Conservation (phyloP, 2,113 vertebrate genomes). For the Aviceda subcristata region DNA sequence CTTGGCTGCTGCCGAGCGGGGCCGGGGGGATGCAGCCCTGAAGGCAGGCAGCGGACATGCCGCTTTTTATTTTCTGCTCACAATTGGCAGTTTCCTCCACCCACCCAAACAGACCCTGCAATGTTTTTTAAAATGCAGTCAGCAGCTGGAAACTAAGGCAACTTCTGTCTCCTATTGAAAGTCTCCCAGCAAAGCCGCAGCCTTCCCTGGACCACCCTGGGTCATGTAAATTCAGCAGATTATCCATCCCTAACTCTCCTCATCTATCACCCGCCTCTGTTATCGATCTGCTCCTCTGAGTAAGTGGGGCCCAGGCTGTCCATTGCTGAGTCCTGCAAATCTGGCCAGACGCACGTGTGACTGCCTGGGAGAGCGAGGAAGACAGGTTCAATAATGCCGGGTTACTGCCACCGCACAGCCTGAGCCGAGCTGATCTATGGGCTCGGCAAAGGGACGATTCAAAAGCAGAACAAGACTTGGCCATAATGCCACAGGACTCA, state of each 20-base stretch:
- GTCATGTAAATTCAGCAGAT: conserved; percentile 75
- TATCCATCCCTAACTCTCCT: conserved; percentile 74
- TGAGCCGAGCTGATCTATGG: background rate
- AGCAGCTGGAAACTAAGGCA: conserved; percentile 69
- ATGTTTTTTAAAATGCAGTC: conserved; percentile 66
- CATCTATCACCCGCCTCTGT: conserved; percentile 84
- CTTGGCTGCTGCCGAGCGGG: background rate
- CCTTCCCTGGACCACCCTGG: conserved; percentile 60
- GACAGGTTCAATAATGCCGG: conserved; percentile 74
- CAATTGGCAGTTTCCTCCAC: conserved; percentile 50
- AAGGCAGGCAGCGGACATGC: background rate
- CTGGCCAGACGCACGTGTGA: conserved; percentile 47
- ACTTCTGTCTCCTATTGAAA: conserved; percentile 69
- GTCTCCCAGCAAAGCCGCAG: conserved; percentile 59
- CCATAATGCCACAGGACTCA: background rate
- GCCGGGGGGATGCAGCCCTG: background rate
- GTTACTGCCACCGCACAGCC: conserved; percentile 72
- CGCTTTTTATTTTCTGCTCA: conserved; percentile 29
- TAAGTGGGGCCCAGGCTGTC: conserved; percentile 57
- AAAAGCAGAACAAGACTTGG: background rate
- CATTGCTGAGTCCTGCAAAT: conserved; percentile 62
- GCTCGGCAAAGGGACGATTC: background rate
- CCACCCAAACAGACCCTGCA: conserved; percentile 38
- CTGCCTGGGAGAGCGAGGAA: conserved; percentile 32
- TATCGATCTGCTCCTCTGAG: conserved; percentile 86